Percentiles rank a stretch among this genome's conserved stretches.
These are phyloP conservation scores for Lamprologus speciosus DNA, from an alignment of 2,113 vertebrate genomes.

Conservation along the genomic window DNA sequence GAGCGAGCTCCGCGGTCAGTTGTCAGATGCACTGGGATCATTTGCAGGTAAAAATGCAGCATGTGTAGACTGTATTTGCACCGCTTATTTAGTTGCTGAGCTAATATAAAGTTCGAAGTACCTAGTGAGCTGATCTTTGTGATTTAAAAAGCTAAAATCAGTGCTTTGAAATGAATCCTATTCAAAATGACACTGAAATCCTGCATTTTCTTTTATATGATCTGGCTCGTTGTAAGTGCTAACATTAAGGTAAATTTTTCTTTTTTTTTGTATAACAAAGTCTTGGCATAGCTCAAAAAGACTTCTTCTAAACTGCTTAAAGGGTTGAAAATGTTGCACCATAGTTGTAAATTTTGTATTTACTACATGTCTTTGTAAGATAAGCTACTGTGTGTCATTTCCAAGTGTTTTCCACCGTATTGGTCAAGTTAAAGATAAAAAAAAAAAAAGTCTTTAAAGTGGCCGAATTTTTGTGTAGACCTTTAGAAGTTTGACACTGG, in stretches of 20 bases:
- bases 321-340: neutral
- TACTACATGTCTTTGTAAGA: neutral
- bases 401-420: neutral
- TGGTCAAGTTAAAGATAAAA: neutral
- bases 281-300: neutral
- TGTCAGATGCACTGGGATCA: neutral
- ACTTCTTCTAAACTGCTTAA: neutral
- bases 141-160: neutral
- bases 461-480: neutral
- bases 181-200: neutral
- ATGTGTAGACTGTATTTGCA: neutral
- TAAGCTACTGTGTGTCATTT: neutral
- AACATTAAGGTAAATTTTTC: neutral
- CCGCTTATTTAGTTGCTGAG: neutral
- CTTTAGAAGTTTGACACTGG: neutral
- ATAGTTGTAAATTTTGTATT: neutral
- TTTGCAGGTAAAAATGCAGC: neutral
- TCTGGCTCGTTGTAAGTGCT: neutral
- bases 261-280: neutral
- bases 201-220: neutral
- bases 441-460: neutral
- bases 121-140: neutral
- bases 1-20: neutral
- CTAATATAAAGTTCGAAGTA: neutral
- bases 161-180: neutral